phyloP scores from a whole-genome alignment of 1,140 invertebrate genomes.

The Tenebrio molitor region DNA sequence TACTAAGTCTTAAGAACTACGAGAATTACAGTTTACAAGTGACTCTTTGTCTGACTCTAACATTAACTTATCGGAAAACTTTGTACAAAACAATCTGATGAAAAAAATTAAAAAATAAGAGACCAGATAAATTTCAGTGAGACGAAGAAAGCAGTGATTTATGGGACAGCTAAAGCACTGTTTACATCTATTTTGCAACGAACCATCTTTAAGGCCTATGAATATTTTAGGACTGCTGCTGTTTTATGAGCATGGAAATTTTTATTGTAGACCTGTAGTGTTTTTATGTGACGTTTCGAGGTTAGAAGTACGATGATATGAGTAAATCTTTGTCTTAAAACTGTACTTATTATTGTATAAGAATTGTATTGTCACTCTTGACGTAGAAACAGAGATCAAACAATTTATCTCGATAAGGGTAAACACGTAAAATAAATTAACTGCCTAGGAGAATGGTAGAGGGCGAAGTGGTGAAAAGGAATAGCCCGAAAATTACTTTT shows the following conservation, averaged over 20 bases:
- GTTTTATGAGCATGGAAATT: conserved; percentile 55
- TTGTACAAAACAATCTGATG: too few species aligned
- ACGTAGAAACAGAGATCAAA: background rate
- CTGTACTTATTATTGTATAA: conserved; percentile 13
- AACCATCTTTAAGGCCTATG: conserved; percentile 25
- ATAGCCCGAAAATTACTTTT: conserved; percentile 17
- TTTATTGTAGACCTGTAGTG: conserved; percentile 38
- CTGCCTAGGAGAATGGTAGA: background rate
- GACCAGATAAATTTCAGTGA: background rate
- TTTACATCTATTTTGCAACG: conserved; percentile 32
- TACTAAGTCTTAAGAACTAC: too few species aligned
- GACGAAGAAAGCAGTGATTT: conserved; percentile 5
- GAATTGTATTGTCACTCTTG: conserved; percentile 4
- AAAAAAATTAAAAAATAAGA: background rate
- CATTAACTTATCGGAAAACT: too few species aligned
- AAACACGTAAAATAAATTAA: conserved; percentile 36
- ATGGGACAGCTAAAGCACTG: background rate
- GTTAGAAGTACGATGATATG: too few species aligned
- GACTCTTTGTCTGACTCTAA: too few species aligned
- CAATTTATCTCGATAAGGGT: conserved; percentile 14
- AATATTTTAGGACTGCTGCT: conserved; percentile 45
- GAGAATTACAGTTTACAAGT: too few species aligned
- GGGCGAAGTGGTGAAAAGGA: background rate
- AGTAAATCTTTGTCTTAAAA: conserved; percentile 52
- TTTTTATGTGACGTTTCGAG: conserved; percentile 52